Evolutionary conservation across 2,113 vertebrate species (phyloP).

Genomic region (Balaenoptera acutorostrata): DNA sequence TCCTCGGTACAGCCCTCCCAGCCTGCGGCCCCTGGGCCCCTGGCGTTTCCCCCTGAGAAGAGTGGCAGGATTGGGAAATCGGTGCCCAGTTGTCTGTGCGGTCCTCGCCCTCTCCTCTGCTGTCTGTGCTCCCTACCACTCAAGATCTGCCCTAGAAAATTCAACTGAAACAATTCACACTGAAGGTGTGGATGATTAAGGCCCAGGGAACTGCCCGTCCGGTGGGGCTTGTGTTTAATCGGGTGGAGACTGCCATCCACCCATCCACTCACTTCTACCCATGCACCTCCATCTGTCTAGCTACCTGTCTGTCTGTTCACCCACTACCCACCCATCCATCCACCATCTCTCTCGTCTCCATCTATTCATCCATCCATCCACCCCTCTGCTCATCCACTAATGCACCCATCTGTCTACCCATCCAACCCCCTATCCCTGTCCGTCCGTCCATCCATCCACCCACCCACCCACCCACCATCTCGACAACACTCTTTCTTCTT

Average conservation of each 20-base stretch:
- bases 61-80: not conserved
- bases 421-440: no score
- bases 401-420: not conserved
- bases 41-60: not conserved
- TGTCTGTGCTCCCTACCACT: not conserved
- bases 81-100: not conserved
- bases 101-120: rapidly evolving
- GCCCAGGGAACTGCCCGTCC: not conserved
- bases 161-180: not conserved
- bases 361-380: rapidly evolving
- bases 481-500: no score
- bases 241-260: rapidly evolving
- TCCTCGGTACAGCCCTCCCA: rapidly evolving
- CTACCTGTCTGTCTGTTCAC: rapidly evolving
- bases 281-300: rapidly evolving
- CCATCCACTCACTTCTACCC: not conserved
- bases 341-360: rapidly evolving
- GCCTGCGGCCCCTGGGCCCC: rapidly evolving
- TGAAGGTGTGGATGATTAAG: not conserved
- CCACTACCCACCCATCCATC: rapidly evolving
- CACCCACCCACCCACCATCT: not conserved
- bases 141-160: not conserved
- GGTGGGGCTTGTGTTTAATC: rapidly evolving
- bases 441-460: not conserved
- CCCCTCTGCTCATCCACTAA: not conserved